phyloP scores from a whole-genome alignment of 2,797 vertebrate genomes.

The Neostethus bicornis region DNA sequence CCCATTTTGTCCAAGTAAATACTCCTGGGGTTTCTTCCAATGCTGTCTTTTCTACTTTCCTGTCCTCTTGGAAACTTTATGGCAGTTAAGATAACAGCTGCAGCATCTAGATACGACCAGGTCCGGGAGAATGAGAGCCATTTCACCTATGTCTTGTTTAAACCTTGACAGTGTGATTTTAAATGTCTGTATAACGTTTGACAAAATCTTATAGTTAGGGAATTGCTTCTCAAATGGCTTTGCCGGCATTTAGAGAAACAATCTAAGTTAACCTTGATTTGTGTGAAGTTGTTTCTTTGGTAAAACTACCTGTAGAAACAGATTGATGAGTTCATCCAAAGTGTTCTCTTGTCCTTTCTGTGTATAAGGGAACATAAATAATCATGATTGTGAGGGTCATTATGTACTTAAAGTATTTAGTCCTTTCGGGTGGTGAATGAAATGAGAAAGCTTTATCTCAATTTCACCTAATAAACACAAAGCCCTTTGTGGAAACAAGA shows the following conservation, averaged over 20 bases:
- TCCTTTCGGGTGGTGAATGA: slow-evolving; percentile 51
- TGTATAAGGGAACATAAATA: slow-evolving; percentile 67
- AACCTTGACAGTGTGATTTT: slow-evolving; percentile 66
- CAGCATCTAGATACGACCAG: slow-evolving; percentile 48
- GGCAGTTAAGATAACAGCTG: slow-evolving; percentile 61
- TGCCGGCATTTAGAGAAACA: slow-evolving; percentile 63
- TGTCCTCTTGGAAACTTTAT: slow-evolving; percentile 70
- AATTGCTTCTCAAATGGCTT: slow-evolving; percentile 51
- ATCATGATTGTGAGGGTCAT: slow-evolving; percentile 63
- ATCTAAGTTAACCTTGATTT: slow-evolving; percentile 70
- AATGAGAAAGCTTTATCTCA: slow-evolving; percentile 77
- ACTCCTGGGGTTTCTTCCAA: slow-evolving; percentile 46
- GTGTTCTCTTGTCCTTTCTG: slow-evolving; percentile 57
- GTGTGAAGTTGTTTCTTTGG: slow-evolving; percentile 65
- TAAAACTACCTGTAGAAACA: slow-evolving; percentile 59
- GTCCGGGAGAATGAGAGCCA: slow-evolving; percentile 53
- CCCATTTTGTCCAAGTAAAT: slow-evolving; percentile 74
- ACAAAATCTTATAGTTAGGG: slow-evolving; percentile 60
- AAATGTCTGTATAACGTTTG: slow-evolving; percentile 66
- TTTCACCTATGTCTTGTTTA: slow-evolving; percentile 58
- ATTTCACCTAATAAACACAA: slow-evolving; percentile 61
- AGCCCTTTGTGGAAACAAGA: slow-evolving; percentile 55
- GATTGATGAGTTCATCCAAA: slow-evolving; percentile 78
- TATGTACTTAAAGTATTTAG: slow-evolving; percentile 59
- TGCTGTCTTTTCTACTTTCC: slow-evolving; percentile 65